Percentiles rank a stretch among this genome's conserved stretches.
Conservation (phyloP, 2,888 invertebrate genomes). For the Andrena bicolor region DNA sequence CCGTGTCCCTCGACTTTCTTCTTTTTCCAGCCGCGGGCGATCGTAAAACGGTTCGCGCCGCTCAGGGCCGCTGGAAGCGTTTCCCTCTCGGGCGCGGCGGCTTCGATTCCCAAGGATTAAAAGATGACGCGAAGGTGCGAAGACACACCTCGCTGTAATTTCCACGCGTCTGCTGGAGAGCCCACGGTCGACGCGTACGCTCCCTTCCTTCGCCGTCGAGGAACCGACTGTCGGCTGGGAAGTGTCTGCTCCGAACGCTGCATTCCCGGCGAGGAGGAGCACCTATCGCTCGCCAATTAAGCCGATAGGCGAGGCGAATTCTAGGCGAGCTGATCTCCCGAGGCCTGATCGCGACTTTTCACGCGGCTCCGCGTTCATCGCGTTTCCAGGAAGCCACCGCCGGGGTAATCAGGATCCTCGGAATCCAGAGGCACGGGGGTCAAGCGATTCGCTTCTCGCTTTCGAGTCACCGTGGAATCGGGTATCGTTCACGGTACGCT, state of each 20-base stretch:
- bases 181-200: too few species aligned
- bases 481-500: slow-evolving; percentile 53
- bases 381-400: slow-evolving; percentile 48
- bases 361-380: neutral
- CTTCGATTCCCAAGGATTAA: too few species aligned
- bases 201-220: too few species aligned
- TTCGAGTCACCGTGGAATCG: slow-evolving; percentile 48
- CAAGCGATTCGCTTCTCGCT: slow-evolving; percentile 40
- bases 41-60: slow-evolving; percentile 5
- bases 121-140: slow-evolving; percentile 14
- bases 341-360: slow-evolving; percentile 3
- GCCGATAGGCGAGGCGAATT: slow-evolving; percentile 8
- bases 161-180: too few species aligned
- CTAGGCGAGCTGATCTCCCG: neutral
- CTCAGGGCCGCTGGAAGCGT: too few species aligned
- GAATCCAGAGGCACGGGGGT: slow-evolving; percentile 46
- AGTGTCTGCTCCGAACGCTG: too few species aligned
- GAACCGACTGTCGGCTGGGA: too few species aligned
- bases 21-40: neutral
- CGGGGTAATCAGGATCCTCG: slow-evolving; percentile 26
- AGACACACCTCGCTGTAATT: slow-evolving; percentile 1
- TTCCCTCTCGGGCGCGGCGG: too few species aligned
- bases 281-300: slow-evolving; percentile 11
- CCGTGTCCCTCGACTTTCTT: slow-evolving; percentile 25
- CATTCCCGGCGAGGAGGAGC: slow-evolving; percentile 3